Evolutionary conservation across 35 echinoderm and acorn worm species (phyloP).

Genomic region (Patiria miniata): DNA sequence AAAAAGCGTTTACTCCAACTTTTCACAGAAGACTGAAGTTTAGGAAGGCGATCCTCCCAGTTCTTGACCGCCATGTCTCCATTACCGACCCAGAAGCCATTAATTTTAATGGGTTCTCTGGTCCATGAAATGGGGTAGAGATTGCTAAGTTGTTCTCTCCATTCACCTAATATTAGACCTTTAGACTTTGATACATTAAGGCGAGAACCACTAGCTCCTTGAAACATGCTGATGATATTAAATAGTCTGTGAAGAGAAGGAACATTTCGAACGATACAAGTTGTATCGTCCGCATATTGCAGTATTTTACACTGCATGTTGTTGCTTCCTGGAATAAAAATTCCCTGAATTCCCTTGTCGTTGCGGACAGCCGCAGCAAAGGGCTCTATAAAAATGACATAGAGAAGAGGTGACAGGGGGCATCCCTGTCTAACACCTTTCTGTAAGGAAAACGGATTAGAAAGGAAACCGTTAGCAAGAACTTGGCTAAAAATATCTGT

Average conservation of each 20-base stretch:
- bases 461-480: not conserved
- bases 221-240: not conserved
- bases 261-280: not conserved
- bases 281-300: not conserved
- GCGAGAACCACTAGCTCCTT: not conserved
- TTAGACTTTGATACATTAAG: not conserved
- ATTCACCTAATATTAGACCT: not conserved
- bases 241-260: not conserved
- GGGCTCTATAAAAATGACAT: constrained; percentile 37
- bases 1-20: not conserved
- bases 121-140: not conserved
- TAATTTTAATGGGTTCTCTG: not conserved
- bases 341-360: not conserved
- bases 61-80: not conserved
- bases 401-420: constrained; percentile 38
- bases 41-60: not conserved
- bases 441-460: not conserved
- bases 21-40: not conserved
- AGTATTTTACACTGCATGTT: not conserved
- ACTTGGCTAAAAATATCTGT: constrained; percentile 18
- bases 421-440: constrained; percentile 39
- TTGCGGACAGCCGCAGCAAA: not conserved
- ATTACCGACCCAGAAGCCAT: not conserved
- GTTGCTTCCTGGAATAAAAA: not conserved
- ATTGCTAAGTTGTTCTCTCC: not conserved